A percentile compares a stretch with the other conserved stretches of the same genome.
These are phyloP conservation scores for Manis javanica DNA, from an alignment of 2,797 vertebrate species.

Conservation along the genomic window DNA sequence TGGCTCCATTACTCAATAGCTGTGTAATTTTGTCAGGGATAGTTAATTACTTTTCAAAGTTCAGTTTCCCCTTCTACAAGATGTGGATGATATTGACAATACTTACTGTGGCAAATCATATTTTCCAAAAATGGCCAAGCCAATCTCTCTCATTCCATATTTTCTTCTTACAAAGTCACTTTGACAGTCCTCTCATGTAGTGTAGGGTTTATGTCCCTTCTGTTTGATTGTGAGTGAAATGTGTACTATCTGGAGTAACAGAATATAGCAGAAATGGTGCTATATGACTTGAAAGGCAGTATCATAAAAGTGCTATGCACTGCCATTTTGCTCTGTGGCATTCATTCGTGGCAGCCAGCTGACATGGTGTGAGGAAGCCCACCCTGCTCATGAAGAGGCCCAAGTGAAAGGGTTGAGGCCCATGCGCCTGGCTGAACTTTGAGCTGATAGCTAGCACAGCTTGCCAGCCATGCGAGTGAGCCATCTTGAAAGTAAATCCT, in stretches of 20 bases:
- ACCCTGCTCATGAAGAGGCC: not conserved
- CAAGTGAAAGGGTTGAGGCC: not conserved
- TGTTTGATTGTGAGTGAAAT: not conserved
- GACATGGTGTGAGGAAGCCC: not conserved
- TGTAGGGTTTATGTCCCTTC: not conserved
- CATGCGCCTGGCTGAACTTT: not conserved
- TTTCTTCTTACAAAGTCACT: not conserved
- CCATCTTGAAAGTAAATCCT: not conserved
- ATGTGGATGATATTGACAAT: not conserved
- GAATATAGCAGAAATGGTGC: not conserved
- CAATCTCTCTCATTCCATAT: not conserved
- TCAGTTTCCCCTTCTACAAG: not conserved
- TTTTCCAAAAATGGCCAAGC: not conserved
- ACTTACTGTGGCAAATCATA: not conserved
- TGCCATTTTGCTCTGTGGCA: not conserved
- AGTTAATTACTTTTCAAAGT: not conserved
- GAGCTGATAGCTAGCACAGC: not conserved
- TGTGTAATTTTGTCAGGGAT: not conserved
- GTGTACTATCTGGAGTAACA: not conserved
- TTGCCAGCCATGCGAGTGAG: not conserved
- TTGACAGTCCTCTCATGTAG: not conserved
- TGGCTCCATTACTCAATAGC: not conserved
- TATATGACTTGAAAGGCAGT: not conserved
- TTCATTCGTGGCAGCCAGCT: not conserved
- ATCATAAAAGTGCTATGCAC: not conserved